A percentile compares a stretch with the other conserved stretches of the same genome.
Conservation (phyloP, 2,797 vertebrate genomes). For the Cyprinodon diabolis region DNA sequence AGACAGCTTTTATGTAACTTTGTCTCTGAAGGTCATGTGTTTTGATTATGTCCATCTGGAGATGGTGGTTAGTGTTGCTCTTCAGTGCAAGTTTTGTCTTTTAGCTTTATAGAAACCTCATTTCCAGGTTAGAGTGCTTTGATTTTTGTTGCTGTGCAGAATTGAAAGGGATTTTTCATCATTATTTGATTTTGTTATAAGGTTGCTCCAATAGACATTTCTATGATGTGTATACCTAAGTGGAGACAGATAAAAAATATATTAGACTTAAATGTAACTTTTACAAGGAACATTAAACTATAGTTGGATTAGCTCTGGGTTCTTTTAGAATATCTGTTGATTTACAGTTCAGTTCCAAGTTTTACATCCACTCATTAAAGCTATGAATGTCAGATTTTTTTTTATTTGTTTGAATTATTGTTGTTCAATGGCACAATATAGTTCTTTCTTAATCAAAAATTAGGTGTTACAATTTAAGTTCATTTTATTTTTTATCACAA, state of each 20-base stretch:
- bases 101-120: slow-evolving; percentile 4
- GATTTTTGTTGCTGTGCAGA: slow-evolving; percentile 9
- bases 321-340: background rate
- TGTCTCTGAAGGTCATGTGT: slow-evolving; percentile 37
- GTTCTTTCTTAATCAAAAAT: background rate
- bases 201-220: background rate
- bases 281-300: background rate
- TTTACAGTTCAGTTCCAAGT: background rate
- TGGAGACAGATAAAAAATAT: background rate
- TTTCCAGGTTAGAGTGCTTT: slow-evolving; percentile 2
- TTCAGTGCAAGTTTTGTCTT: slow-evolving; percentile 15
- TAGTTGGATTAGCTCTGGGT: background rate
- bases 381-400: background rate
- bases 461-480: background rate
- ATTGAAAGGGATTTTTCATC: background rate
- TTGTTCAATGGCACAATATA: too few relatives aligned
- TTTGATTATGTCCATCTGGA: slow-evolving; percentile 39
- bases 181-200: background rate
- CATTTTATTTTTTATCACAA: background rate
- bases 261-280: background rate
- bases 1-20: slow-evolving; percentile 26
- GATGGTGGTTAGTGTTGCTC: slow-evolving; percentile 30
- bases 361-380: background rate
- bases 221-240: background rate
- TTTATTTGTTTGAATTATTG: too few relatives aligned